phyloP scores from a whole-genome alignment of 2,888 invertebrate genomes.

The Epinotia ramella region DNA sequence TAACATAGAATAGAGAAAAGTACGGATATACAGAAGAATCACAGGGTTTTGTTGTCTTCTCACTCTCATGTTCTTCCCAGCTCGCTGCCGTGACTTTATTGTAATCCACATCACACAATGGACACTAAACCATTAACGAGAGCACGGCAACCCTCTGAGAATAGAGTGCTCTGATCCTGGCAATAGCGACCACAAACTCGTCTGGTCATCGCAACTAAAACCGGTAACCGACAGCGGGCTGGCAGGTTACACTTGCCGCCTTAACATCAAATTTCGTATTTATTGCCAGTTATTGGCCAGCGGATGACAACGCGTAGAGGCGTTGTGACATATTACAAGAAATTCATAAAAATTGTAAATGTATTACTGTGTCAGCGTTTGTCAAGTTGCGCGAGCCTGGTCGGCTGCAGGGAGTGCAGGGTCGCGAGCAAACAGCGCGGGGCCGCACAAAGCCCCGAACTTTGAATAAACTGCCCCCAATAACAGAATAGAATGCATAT shows the following conservation, averaged over 20 bases:
- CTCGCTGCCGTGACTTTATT: too few species aligned
- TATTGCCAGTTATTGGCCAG: slow-evolving; percentile 11
- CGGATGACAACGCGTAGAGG: background rate
- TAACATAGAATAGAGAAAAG: background rate
- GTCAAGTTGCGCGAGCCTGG: background rate
- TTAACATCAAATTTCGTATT: slow-evolving; percentile 24
- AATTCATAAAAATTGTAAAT: background rate
- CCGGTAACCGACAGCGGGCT: background rate
- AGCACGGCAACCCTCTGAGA: too few species aligned
- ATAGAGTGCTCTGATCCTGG: too few species aligned
- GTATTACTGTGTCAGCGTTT: background rate
- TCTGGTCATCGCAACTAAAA: background rate
- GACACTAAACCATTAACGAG: too few species aligned
- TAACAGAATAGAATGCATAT: slow-evolving; percentile 32
- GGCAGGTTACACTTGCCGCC: background rate
- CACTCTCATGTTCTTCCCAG: too few species aligned
- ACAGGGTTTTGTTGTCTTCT: background rate
- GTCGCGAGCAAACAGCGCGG: background rate
- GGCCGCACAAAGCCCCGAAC: slow-evolving; percentile 18
- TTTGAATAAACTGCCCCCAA: slow-evolving; percentile 34
- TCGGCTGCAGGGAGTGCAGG: background rate
- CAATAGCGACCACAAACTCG: too few species aligned
- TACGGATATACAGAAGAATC: background rate
- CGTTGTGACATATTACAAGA: background rate
- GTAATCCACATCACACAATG: too few species aligned